Evolutionary conservation across 2,797 vertebrate genomes (phyloP), one percentile per base, ranked within the genome.

Genomic region (Enteromius unitaeniatus): DNA sequence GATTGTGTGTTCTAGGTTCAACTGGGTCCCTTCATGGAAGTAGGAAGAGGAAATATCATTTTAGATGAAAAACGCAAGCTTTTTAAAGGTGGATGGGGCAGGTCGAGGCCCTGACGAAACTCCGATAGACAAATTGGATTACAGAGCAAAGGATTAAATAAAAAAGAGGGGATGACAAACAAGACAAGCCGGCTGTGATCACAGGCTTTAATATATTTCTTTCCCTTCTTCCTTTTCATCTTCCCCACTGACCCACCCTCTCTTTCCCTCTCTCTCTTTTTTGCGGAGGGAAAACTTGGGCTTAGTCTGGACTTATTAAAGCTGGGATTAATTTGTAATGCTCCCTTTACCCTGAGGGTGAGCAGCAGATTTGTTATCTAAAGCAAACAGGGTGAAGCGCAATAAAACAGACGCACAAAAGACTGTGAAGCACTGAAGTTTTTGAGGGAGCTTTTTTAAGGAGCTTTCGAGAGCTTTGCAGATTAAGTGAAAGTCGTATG

Each of bases 51-150:
- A 84, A 72, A 78, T 64, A 62, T 40, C 23, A 11, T 47, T 68
- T 51, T 11, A 34, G 51, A 70, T 2, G 14, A 26, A 23, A 78
- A 70, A 69, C 3, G 15, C 15, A 11, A 68, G 67, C 53, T 72
- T 72, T 84, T 72, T 84, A 60, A 60, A 70, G 69, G 69, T 72
- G 69, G 81, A 62, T 76, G 78, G 42, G 68, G 49, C 81, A 70
- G 83, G 78, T 77, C 58, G 70, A 70, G 68, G 74, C 85, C 81
- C 62, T 64, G 77, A 45, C 78, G 26, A 95, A 94, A 97, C 96
- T 97, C 95, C 93, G 95, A 97, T 97, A 96, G 96, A 97, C 96
- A 98, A 98, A 98, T 98, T 98, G 97, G 97, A 99, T 99, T 98
- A 99, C 95, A 95, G 95, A 93, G 95, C 96, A 97, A 97, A 97